Conservation (phyloP, 2,888 invertebrate genomes). For the Hemithea aestivaria region DNA sequence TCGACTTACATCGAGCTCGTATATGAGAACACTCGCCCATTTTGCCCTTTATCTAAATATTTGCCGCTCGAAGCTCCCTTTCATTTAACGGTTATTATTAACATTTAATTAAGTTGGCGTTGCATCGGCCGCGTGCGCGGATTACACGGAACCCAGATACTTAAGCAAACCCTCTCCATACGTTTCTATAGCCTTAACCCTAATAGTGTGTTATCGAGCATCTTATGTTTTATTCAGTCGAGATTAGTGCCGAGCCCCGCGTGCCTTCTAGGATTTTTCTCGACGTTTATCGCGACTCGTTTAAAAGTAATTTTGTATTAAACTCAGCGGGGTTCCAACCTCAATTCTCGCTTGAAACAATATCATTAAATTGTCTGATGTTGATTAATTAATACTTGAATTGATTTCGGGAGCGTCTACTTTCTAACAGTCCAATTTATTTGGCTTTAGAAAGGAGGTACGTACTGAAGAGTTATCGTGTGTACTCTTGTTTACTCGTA, state of each 20-base stretch:
- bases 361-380: constrained; percentile 44
- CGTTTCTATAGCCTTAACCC: constrained; percentile 62
- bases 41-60: constrained; percentile 14
- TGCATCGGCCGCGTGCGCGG: constrained; percentile 50
- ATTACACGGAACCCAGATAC: constrained; percentile 42
- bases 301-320: constrained; percentile 35
- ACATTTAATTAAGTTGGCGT: constrained; percentile 65
- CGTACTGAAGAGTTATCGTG: no score
- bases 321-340: constrained; percentile 33
- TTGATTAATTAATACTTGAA: constrained; percentile 52
- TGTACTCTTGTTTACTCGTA: no score
- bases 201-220: constrained; percentile 70
- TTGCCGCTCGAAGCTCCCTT: constrained; percentile 36
- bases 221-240: constrained; percentile 75
- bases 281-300: constrained; percentile 42
- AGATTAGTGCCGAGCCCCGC: constrained; percentile 58
- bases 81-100: constrained; percentile 53
- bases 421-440: constrained; percentile 28
- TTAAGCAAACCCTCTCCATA: constrained; percentile 33
- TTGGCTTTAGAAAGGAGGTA: constrained; percentile 22
- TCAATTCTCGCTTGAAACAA: constrained; percentile 37
- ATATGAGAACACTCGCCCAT: constrained; percentile 10
- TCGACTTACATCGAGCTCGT: constrained; percentile 18
- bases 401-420: constrained; percentile 39
- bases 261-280: constrained; percentile 56